These are phyloP conservation scores for Holothuria glaberrima DNA, from an alignment of 35 echinoderm and acorn worm genomes.

Conservation along the genomic window DNA sequence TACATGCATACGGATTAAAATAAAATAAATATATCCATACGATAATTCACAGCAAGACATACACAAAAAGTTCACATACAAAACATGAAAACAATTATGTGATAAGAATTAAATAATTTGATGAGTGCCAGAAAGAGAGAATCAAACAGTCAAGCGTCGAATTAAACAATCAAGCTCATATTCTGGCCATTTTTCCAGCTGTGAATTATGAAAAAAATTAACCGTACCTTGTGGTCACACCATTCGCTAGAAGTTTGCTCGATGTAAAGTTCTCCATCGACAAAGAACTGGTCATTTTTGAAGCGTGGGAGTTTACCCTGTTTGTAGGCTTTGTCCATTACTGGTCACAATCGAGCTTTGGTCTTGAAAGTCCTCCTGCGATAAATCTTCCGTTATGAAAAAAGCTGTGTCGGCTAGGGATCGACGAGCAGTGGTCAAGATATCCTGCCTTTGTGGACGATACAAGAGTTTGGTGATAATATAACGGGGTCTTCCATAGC, in stretches of 20 bases:
- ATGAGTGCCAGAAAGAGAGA: not conserved
- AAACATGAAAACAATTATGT: too few relatives aligned
- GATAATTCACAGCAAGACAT: not conserved
- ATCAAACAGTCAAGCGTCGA: not conserved
- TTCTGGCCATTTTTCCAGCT: not conserved
- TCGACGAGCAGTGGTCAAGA: not conserved
- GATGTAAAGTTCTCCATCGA: slow-evolving; percentile 6
- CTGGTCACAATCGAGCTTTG: too few relatives aligned
- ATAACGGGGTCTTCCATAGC: not conserved
- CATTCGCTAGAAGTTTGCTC: not conserved
- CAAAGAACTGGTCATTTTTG: too few relatives aligned
- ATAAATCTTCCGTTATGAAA: too few relatives aligned
- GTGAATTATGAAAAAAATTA: not conserved
- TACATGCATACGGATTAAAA: not conserved
- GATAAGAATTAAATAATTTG: too few relatives aligned
- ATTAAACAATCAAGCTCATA: not conserved
- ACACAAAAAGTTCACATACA: too few relatives aligned
- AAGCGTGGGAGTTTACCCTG: too few relatives aligned
- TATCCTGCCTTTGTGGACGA: not conserved
- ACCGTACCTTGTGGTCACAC: not conserved
- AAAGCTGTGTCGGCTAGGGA: too few relatives aligned
- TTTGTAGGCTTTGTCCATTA: too few relatives aligned
- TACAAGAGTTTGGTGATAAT: slow-evolving; percentile 14
- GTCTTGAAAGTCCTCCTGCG: too few relatives aligned
- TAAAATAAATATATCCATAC: not conserved